Evolutionary conservation across 2,113 vertebrate genomes (phyloP).

Genomic region (Ploceus nigricollis): DNA sequence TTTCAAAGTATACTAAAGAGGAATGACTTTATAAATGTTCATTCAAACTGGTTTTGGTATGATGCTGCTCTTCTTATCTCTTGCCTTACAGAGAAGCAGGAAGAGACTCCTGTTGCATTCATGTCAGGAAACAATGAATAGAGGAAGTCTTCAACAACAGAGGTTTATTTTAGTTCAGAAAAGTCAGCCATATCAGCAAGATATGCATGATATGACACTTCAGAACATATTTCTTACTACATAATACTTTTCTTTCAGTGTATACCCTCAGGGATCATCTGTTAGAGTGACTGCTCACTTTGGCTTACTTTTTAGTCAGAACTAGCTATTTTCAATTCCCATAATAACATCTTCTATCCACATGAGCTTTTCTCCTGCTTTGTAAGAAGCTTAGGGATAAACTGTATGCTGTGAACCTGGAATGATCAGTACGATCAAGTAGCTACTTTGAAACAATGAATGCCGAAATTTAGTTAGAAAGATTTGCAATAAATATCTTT

Average conservation of each 20-base stretch:
- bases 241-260: neutral
- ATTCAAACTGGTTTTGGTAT: neutral
- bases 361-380: neutral
- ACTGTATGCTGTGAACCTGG: neutral
- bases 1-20: neutral
- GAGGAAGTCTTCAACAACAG: neutral
- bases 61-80: neutral
- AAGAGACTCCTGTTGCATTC: neutral
- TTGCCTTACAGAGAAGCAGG: neutral
- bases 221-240: neutral
- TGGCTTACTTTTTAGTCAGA: neutral
- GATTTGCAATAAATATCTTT: neutral
- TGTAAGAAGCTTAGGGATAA: neutral
- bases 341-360: neutral
- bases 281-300: neutral
- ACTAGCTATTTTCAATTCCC: neutral
- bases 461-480: neutral
- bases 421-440: neutral
- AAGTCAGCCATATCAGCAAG: neutral
- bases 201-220: neutral
- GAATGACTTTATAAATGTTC: neutral
- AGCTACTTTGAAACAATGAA: neutral
- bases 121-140: neutral
- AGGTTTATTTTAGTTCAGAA: conserved; percentile 3
- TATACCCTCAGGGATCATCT: neutral